These are phyloP conservation scores for Rhinoderma darwinii DNA, from an alignment of 2,113 vertebrate species.

Conservation along the genomic window DNA sequence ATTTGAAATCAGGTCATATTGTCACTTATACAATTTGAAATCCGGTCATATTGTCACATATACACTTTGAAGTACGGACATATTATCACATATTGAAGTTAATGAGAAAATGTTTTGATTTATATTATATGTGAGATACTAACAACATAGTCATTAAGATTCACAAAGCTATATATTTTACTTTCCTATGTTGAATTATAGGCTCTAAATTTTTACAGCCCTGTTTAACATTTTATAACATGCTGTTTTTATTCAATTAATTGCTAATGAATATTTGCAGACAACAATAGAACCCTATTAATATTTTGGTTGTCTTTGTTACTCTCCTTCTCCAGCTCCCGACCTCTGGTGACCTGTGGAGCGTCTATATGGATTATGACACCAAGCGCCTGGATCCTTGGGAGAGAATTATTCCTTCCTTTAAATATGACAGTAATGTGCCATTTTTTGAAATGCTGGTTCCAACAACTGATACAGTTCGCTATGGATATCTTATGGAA, in stretches of 20 bases:
- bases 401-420: conserved; percentile 81
- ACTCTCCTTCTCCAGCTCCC: conserved; percentile 72
- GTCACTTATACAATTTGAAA: too few relatives aligned
- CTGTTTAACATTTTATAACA: too few relatives aligned
- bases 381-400: conserved; percentile 77
- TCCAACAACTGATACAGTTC: conserved; percentile 85
- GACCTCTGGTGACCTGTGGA: conserved; percentile 78
- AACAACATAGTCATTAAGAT: too few relatives aligned
- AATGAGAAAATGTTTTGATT: too few relatives aligned
- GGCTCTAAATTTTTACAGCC: too few relatives aligned
- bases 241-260: neutral
- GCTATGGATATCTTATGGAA: conserved; percentile 88
- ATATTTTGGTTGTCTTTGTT: neutral
- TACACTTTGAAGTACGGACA: too few relatives aligned
- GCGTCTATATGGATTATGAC: conserved; percentile 80
- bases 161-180: too few relatives aligned
- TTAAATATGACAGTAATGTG: conserved; percentile 76
- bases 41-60: too few relatives aligned
- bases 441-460: conserved; percentile 90
- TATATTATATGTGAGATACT: too few relatives aligned
- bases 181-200: too few relatives aligned
- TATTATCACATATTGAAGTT: too few relatives aligned
- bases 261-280: neutral
- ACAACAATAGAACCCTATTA: neutral
- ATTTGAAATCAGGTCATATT: too few relatives aligned